Percentiles rank a stretch among this genome's conserved stretches.
Evolutionary conservation across 1,140 invertebrate genomes (phyloP).

Genomic region (Apocrypta bakeri): DNA sequence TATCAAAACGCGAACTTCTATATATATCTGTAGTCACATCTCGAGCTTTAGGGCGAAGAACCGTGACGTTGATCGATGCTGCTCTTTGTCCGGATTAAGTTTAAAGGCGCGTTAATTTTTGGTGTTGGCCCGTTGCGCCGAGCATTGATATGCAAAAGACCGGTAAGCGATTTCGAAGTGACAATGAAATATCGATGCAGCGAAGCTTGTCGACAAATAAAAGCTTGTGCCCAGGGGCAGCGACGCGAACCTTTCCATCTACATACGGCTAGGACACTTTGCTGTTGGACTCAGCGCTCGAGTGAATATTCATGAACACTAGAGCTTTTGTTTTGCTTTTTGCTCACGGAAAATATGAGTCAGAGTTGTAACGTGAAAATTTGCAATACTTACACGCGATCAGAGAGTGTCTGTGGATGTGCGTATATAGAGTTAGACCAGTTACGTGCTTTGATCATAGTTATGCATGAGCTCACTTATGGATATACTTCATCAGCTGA

Average conservation of each 20-base stretch:
- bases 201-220: neutral
- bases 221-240: neutral
- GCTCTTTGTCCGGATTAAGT: constrained; percentile 13
- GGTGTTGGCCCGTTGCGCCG: neutral
- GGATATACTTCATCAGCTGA: no score
- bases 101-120: constrained; percentile 21
- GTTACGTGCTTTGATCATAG: no score
- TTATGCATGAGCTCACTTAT: no score
- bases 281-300: neutral
- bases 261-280: neutral
- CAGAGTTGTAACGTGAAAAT: neutral
- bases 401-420: no score
- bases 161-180: constrained; percentile 31
- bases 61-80: constrained; percentile 23
- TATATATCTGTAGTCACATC: neutral
- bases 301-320: neutral
- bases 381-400: no score
- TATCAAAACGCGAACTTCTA: neutral
- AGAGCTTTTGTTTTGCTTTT: neutral
- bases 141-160: constrained; percentile 27
- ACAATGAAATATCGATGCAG: constrained; percentile 34
- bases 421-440: no score
- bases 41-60: neutral
- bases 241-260: neutral
- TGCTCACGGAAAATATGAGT: neutral